Percentiles rank a stretch among this genome's conserved stretches.
These are phyloP conservation scores for Drepana falcataria DNA, from an alignment of 2,888 invertebrate species.

Conservation along the genomic window DNA sequence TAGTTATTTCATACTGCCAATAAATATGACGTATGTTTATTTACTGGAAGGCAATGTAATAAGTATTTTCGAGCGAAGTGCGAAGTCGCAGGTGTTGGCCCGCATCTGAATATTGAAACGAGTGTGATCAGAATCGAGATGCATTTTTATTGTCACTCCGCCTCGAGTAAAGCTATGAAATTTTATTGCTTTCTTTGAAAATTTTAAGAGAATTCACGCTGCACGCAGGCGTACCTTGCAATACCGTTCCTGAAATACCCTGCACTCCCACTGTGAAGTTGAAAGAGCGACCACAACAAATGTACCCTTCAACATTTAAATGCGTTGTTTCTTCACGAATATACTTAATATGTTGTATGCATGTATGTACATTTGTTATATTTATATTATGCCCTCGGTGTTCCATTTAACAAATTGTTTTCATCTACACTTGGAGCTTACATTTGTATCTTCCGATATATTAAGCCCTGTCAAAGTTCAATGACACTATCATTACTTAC, in stretches of 20 bases:
- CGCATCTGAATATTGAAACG: constrained; percentile 69
- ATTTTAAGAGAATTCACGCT: constrained; percentile 36
- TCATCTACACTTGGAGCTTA: not conserved
- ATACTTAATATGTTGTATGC: no score
- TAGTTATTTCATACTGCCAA: not conserved
- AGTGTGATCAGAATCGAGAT: constrained; percentile 75
- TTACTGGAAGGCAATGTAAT: constrained; percentile 64
- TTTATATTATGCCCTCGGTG: not conserved
- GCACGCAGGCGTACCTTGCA: constrained; percentile 35
- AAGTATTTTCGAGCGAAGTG: constrained; percentile 59
- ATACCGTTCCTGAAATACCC: constrained; percentile 27
- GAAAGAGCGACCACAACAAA: not conserved
- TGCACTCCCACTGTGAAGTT: constrained; percentile 1
- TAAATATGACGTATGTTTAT: constrained; percentile 38
- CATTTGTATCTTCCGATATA: not conserved
- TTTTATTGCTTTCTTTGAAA: constrained; percentile 57
- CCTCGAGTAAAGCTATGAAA: constrained; percentile 57
- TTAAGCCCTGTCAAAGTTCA: not conserved
- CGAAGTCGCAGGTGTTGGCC: constrained; percentile 65
- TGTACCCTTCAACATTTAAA: no score
- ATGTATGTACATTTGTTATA: no score
- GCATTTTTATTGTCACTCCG: constrained; percentile 73
- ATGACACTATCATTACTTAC: not conserved
- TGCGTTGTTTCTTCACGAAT: no score
- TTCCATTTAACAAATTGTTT: not conserved